phyloP scores from a whole-genome alignment of 2,888 invertebrate genomes.

The Tenodera sinensis region DNA sequence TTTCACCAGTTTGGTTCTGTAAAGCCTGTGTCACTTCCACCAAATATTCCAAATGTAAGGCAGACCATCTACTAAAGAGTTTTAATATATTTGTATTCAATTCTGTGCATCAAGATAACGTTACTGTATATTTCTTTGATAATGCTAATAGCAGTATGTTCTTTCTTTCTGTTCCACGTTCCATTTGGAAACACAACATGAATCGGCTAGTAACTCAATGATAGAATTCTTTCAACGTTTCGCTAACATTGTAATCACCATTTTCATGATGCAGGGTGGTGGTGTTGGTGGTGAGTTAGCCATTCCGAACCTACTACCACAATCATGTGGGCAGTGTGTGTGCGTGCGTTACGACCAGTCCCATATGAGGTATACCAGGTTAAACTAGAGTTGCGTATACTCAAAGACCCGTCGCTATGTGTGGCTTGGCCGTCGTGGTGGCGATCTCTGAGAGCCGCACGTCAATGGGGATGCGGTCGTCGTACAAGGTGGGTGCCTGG shows the following conservation, averaged over 20 bases:
- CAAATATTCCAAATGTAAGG: neutral
- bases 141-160: neutral
- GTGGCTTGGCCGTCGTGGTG: constrained; percentile 82
- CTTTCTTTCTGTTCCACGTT: neutral
- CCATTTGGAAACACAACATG: neutral
- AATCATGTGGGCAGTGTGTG: neutral
- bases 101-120: neutral
- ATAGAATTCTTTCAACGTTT: neutral
- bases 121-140: neutral
- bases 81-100: neutral
- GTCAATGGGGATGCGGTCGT: constrained; percentile 84
- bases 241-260: too few species aligned
- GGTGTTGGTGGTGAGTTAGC: too few species aligned
- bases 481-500: constrained; percentile 92
- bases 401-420: constrained; percentile 46
- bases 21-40: neutral
- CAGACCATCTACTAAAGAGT: neutral
- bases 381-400: neutral
- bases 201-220: neutral
- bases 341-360: neutral
- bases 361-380: neutral
- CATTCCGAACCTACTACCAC: too few species aligned
- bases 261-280: too few species aligned
- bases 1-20: too few species aligned
- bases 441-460: constrained; percentile 86